Evolutionary conservation across 2,797 vertebrate species (phyloP).

Genomic region (Epinephelus malabaricus): DNA sequence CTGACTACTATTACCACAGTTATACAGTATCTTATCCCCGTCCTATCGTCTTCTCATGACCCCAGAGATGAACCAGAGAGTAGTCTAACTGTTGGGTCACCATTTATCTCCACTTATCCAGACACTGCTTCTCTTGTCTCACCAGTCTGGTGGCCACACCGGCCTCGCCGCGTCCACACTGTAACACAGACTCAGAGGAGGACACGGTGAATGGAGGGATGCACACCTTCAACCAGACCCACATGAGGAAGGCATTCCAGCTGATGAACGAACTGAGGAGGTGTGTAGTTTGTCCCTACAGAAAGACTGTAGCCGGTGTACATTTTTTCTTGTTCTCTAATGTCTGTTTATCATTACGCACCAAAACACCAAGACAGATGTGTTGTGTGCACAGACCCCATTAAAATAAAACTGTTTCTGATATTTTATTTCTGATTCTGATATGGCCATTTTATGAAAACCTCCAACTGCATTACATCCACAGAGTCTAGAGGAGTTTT

Average conservation of each 20-base stretch:
- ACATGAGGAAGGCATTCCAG: conserved; percentile 96
- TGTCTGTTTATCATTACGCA: too few relatives aligned
- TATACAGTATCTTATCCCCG: too few relatives aligned
- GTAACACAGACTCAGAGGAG: conserved; percentile 87
- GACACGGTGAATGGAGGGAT: conserved; percentile 88
- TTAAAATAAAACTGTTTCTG: too few relatives aligned
- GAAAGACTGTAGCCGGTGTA: too few relatives aligned
- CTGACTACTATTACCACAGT: too few relatives aligned
- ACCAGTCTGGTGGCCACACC: conserved; percentile 82
- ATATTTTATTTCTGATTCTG: too few relatives aligned
- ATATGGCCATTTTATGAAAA: too few relatives aligned
- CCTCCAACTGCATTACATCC: not conserved
- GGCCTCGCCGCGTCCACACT: conserved; percentile 79
- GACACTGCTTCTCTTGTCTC: conserved; percentile 64
- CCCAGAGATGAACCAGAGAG: not conserved
- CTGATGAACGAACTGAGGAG: conserved; percentile 97
- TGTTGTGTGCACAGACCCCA: too few relatives aligned
- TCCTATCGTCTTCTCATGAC: not conserved
- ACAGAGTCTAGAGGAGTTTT: not conserved
- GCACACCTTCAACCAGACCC: conserved; percentile 91
- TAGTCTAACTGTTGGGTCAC: conserved; percentile 22
- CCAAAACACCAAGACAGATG: too few relatives aligned
- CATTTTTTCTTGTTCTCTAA: too few relatives aligned
- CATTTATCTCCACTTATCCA: conserved; percentile 36
- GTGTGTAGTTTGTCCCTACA: conserved; percentile 69